Conservation (phyloP, 2,113 vertebrate species). For the Leiothrix lutea region DNA sequence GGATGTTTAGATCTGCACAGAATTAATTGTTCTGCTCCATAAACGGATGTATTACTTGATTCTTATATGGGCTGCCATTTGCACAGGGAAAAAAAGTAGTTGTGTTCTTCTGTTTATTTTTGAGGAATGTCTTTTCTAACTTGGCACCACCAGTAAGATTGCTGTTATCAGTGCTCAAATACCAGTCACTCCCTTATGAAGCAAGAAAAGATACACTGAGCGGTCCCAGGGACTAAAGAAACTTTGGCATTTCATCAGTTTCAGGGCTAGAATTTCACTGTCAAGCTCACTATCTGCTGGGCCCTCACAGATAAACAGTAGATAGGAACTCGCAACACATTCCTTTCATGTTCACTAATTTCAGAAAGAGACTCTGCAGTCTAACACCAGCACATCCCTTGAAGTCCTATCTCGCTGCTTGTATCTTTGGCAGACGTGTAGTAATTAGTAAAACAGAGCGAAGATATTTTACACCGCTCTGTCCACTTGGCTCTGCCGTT, state of each 20-base stretch:
- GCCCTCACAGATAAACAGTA: conserved; percentile 74
- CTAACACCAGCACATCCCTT: conserved; percentile 60
- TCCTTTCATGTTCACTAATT: conserved; percentile 75
- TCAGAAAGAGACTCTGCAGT: conserved; percentile 57
- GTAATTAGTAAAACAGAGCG: conserved; percentile 58
- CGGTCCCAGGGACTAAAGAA: conserved; percentile 57
- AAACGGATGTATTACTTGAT: not conserved
- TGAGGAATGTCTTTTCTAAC: conserved; percentile 77
- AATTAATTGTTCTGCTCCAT: not conserved
- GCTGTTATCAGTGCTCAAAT: conserved; percentile 80
- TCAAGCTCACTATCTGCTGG: conserved; percentile 72
- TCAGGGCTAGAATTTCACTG: conserved; percentile 75
- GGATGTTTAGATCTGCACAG: not conserved
- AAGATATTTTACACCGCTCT: conserved; percentile 46
- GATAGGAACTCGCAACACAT: conserved; percentile 74
- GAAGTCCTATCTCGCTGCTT: conserved; percentile 41
- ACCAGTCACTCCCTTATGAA: conserved; percentile 81
- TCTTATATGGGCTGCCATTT: not conserved
- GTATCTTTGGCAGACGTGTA: conserved; percentile 57
- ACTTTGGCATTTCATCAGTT: conserved; percentile 77
- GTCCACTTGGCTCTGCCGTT: not conserved
- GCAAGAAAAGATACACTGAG: conserved; percentile 73
- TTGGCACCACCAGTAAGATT: conserved; percentile 72
- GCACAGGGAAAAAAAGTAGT: not conserved
- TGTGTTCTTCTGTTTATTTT: conserved; percentile 68